These are phyloP conservation scores for Megalurothrips usitatus DNA, from an alignment of 2,888 invertebrate genomes.

Conservation along the genomic window DNA sequence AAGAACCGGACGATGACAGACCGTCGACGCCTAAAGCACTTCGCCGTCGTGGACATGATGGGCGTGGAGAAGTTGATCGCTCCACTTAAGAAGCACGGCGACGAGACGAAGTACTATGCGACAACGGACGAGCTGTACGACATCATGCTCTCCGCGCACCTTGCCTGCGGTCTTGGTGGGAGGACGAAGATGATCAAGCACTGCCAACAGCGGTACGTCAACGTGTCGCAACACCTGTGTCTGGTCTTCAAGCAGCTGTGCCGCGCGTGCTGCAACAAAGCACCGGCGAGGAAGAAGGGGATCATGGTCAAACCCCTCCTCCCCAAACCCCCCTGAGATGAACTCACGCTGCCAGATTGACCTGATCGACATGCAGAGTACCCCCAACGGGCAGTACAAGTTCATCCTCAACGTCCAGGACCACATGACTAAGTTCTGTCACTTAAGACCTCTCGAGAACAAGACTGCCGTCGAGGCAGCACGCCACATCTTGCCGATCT, in stretches of 20 bases:
- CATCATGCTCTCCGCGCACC: too few species aligned
- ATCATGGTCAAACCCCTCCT: slow-evolving; percentile 35
- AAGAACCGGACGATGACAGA: not conserved
- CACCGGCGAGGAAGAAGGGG: not conserved
- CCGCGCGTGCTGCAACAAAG: not conserved
- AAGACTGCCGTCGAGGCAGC: slow-evolving; percentile 44
- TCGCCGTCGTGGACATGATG: not conserved
- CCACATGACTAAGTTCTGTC: slow-evolving; percentile 45
- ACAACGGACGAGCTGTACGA: too few species aligned
- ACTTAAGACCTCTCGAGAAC: slow-evolving; percentile 42
- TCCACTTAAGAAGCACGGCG: too few species aligned
- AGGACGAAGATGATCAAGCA: too few species aligned
- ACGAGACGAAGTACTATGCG: too few species aligned
- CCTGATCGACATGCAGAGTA: slow-evolving; percentile 44
- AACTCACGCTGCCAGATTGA: slow-evolving; percentile 44
- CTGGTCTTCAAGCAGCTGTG: not conserved
- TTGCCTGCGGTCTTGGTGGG: too few species aligned
- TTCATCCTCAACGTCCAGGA: slow-evolving; percentile 46
- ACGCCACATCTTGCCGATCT: slow-evolving; percentile 43
- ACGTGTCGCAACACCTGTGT: not conserved
- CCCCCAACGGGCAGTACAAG: slow-evolving; percentile 42
- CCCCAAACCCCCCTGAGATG: slow-evolving; percentile 38
- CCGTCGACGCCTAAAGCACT: not conserved
- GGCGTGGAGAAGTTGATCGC: not conserved
- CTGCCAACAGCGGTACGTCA: not conserved